Percentiles rank a stretch among this genome's conserved stretches.
Conservation (phyloP, 2,888 invertebrate genomes). For the Protodeltote pygarga region DNA sequence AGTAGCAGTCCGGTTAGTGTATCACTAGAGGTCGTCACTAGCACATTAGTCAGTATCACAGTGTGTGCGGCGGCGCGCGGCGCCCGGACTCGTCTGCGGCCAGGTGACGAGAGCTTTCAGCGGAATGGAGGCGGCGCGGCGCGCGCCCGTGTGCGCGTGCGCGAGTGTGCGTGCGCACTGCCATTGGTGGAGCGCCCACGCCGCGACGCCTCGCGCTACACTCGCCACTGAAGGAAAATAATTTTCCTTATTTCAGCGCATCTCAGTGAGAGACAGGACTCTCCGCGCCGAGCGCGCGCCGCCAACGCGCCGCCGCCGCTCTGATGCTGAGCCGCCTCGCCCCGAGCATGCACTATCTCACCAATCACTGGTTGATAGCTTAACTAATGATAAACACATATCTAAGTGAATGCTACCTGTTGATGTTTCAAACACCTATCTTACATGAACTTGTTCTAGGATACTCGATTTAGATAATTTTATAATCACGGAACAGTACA, state of each 20-base stretch:
- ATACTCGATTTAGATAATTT: conserved; percentile 24
- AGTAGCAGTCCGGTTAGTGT: too few relatives aligned
- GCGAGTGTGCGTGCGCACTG: conserved; percentile 39
- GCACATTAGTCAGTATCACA: too few relatives aligned
- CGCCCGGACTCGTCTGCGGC: conserved; percentile 40
- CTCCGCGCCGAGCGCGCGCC: conserved; percentile 4
- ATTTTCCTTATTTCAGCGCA: conserved; percentile 38
- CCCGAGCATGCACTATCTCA: conserved; percentile 43
- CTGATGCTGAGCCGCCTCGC: conserved; percentile 33
- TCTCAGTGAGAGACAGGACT: conserved; percentile 11
- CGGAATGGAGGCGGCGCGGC: conserved; percentile 37
- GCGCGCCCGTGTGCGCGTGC: conserved; percentile 39
- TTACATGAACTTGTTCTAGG: conserved; percentile 32
- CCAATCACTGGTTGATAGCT: conserved; percentile 48
- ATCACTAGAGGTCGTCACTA: too few relatives aligned
- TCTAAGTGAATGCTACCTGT: conserved; percentile 40
- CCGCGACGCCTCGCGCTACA: conserved; percentile 15
- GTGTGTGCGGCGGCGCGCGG: conserved; percentile 35
- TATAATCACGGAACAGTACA: too few relatives aligned
- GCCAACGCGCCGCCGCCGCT: conserved; percentile 5
- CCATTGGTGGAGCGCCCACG: conserved; percentile 33
- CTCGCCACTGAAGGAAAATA: conserved; percentile 28
- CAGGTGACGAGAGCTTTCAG: conserved; percentile 45
- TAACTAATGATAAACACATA: conserved; percentile 50
- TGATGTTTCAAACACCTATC: conserved; percentile 32